These are phyloP conservation scores for Dione juno DNA, from an alignment of 2,888 invertebrate species.

Conservation along the genomic window DNA sequence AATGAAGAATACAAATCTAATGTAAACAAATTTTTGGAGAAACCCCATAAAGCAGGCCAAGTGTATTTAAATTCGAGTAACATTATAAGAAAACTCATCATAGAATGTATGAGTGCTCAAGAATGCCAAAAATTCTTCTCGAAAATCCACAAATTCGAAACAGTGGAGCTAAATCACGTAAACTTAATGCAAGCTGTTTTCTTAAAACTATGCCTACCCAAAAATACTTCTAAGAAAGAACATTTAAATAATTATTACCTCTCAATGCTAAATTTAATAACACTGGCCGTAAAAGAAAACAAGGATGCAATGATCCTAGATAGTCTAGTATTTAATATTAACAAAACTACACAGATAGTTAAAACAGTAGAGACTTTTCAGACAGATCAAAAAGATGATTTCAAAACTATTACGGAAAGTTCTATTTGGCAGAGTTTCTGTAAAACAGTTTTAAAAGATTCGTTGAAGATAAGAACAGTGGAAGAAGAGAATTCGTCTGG, in stretches of 20 bases:
- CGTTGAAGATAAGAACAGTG: conserved; percentile 78
- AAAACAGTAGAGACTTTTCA: conserved; percentile 58
- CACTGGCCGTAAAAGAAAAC: conserved; percentile 75
- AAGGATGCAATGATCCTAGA: conserved; percentile 56
- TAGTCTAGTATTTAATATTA: conserved; percentile 59
- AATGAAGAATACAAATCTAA: conserved; percentile 85
- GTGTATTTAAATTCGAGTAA: conserved; percentile 84
- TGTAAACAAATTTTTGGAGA: conserved; percentile 85
- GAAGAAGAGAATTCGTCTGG: conserved; percentile 64
- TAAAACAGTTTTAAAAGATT: conserved; percentile 86
- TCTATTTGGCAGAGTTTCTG: conserved; percentile 84
- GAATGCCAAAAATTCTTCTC: conserved; percentile 82
- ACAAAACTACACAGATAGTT: conserved; percentile 62
- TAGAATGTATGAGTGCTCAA: conserved; percentile 82
- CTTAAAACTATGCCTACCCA: conserved; percentile 71
- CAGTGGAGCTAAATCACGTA: conserved; percentile 83
- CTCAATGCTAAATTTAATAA: conserved; percentile 81
- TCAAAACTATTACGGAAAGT: conserved; percentile 72
- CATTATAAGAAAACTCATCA: conserved; percentile 84
- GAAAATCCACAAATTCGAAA: conserved; percentile 86
- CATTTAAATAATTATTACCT: conserved; percentile 80
- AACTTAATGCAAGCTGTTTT: conserved; percentile 82
- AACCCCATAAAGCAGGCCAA: conserved; percentile 87
- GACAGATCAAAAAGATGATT: conserved; percentile 58
- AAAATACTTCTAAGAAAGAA: conserved; percentile 64